phyloP scores from a whole-genome alignment of 2,888 invertebrate genomes.

The Meganola albula region DNA sequence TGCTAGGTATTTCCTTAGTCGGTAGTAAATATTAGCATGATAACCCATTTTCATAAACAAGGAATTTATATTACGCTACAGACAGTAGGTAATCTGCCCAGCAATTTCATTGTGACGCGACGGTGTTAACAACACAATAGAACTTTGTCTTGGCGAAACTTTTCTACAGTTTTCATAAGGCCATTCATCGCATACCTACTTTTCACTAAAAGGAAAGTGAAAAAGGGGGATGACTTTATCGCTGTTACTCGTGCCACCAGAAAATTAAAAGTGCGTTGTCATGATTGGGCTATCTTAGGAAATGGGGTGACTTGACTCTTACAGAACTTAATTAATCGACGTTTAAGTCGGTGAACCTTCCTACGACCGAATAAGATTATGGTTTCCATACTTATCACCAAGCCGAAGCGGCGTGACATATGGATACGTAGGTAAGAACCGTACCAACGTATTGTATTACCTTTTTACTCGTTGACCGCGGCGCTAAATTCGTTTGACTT shows the following conservation, averaged over 20 bases:
- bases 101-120: slow-evolving; percentile 39
- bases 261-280: slow-evolving; percentile 72
- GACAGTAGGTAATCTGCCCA: slow-evolving; percentile 25
- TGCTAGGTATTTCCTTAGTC: too few species aligned
- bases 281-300: slow-evolving; percentile 61
- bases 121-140: slow-evolving; percentile 45
- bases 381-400: too few species aligned
- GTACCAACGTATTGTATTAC: too few species aligned
- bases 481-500: too few species aligned
- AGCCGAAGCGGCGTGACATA: too few species aligned
- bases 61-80: slow-evolving; percentile 14
- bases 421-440: too few species aligned
- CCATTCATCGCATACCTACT: slow-evolving; percentile 71
- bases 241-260: slow-evolving; percentile 67
- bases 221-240: slow-evolving; percentile 57
- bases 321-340: slow-evolving; percentile 68
- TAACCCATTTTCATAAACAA: slow-evolving; percentile 2
- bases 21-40: too few species aligned
- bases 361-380: too few species aligned
- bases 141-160: slow-evolving; percentile 60
- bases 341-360: slow-evolving; percentile 38
- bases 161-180: slow-evolving; percentile 67
- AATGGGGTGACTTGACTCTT: slow-evolving; percentile 65
- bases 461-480: too few species aligned
- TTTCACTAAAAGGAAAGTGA: slow-evolving; percentile 47